These are phyloP conservation scores for Haliclystus octoradiatus DNA, from an alignment of 30 jellyfish, hydroid and myxozoan genomes.

Conservation along the genomic window DNA sequence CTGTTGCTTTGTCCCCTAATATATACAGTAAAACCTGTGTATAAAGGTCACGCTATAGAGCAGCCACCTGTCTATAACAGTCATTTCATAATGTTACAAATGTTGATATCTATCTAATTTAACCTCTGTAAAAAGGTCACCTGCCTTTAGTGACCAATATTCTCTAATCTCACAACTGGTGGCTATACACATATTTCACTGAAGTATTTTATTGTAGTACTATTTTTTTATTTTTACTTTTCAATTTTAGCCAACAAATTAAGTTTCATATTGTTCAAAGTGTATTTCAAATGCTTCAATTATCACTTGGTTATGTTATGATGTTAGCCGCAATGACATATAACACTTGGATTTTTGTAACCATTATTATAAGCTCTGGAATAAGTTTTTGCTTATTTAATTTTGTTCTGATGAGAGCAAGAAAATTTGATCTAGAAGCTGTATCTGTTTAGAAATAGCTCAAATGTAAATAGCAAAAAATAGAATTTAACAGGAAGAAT, in stretches of 20 bases:
- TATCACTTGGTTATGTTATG: neutral
- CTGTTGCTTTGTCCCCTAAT: too few species aligned
- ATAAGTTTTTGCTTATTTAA: too few species aligned
- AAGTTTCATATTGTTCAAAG: neutral
- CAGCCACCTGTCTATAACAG: neutral
- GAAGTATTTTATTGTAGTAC: neutral
- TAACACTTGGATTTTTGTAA: neutral
- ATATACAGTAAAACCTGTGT: too few species aligned
- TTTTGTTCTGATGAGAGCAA: neutral
- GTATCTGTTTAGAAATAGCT: too few species aligned
- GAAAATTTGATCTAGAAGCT: neutral
- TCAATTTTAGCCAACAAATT: neutral
- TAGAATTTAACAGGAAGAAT: too few species aligned
- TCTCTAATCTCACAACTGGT: neutral
- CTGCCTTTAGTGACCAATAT: neutral
- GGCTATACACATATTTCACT: neutral
- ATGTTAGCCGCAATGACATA: neutral
- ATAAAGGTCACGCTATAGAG: too few species aligned
- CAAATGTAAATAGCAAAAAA: too few species aligned
- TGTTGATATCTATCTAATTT: neutral
- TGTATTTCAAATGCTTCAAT: neutral
- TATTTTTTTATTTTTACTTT: too few species aligned
- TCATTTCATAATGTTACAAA: neutral
- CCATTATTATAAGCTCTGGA: neutral
- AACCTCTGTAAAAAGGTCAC: neutral